A percentile compares a stretch with the other conserved stretches of the same genome.
Evolutionary conservation across 2,113 vertebrate species (phyloP).

Genomic region (Mormyrus iriodes): DNA sequence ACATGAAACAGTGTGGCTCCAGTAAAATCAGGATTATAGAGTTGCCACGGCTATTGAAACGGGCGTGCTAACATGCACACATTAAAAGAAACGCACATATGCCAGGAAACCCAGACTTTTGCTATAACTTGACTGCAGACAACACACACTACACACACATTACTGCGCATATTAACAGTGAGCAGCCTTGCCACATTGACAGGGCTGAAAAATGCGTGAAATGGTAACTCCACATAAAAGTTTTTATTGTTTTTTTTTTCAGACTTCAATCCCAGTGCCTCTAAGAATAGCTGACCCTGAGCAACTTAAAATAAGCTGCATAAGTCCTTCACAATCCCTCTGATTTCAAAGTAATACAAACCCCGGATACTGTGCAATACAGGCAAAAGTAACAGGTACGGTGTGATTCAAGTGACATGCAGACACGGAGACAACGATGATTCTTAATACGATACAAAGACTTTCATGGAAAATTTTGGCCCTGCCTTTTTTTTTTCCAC

Average conservation of each 20-base stretch:
- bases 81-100: neutral
- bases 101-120: constrained; percentile 31
- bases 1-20: neutral
- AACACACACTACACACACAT: neutral
- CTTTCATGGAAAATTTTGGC: neutral
- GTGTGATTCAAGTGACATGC: neutral
- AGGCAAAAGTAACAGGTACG: neutral
- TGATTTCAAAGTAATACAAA: neutral
- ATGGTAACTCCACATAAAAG: neutral
- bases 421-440: neutral
- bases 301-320: neutral
- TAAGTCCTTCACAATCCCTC: neutral
- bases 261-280: neutral
- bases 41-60: neutral
- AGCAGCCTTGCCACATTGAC: neutral
- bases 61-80: neutral
- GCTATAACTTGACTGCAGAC: constrained; percentile 33
- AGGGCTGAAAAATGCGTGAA: neutral
- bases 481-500: neutral
- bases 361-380: neutral
- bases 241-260: neutral
- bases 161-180: neutral
- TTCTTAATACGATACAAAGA: neutral
- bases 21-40: neutral
- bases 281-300: neutral